Conservation (phyloP, 1,140 invertebrate species). For the Laupala kohalensis region DNA sequence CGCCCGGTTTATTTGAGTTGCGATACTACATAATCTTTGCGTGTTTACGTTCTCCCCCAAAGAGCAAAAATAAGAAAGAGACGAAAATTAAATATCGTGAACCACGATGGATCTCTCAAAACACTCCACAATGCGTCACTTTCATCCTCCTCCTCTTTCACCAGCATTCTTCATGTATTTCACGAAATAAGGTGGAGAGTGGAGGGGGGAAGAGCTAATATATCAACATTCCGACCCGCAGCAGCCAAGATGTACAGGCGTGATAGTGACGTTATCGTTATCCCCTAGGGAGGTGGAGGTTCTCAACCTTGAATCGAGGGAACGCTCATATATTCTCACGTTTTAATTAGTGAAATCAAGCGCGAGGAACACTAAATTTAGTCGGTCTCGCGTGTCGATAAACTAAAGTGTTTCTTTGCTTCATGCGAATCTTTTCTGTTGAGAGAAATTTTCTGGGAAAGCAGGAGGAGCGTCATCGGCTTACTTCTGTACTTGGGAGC, state of each 20-base stretch:
- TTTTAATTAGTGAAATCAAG: neutral
- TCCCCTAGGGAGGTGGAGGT: neutral
- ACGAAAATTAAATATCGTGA: neutral
- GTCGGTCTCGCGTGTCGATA: neutral
- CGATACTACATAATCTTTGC: neutral
- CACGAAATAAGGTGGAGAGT: neutral
- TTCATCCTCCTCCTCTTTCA: neutral
- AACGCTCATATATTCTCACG: neutral
- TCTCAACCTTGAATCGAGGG: neutral
- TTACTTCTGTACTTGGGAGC: neutral
- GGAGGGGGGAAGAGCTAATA: neutral
- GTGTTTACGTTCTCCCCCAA: neutral
- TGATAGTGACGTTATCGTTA: neutral
- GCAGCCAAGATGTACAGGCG: neutral
- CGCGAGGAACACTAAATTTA: neutral
- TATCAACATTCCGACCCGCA: neutral
- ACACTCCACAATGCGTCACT: neutral
- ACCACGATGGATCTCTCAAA: neutral
- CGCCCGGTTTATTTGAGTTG: neutral
- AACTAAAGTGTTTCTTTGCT: neutral
- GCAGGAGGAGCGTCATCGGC: neutral
- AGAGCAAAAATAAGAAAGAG: no score
- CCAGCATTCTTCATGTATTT: neutral
- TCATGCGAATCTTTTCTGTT: neutral
- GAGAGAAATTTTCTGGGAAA: neutral